Percentiles rank a stretch among this genome's conserved stretches.
These are phyloP conservation scores for Cylindroiulus punctatus DNA, from an alignment of 2,888 invertebrate species.

Conservation along the genomic window DNA sequence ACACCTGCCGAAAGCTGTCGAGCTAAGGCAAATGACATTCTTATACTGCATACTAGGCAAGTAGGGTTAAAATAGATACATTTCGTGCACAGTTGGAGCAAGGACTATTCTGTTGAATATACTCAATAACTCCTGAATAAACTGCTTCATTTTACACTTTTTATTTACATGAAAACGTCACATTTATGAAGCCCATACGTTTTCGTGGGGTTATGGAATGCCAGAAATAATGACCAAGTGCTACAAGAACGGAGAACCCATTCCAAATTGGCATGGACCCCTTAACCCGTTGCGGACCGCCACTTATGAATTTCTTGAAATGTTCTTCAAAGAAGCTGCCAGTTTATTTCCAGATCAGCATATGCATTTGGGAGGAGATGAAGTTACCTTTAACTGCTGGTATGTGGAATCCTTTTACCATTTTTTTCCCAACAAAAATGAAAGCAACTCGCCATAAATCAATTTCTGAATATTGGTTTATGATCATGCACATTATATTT, in stretches of 20 bases:
- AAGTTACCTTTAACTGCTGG: slow-evolving; percentile 86
- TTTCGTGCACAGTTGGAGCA: too few relatives aligned
- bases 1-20: too few relatives aligned
- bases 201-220: slow-evolving; percentile 84
- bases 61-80: too few relatives aligned
- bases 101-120: too few relatives aligned
- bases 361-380: slow-evolving; percentile 93
- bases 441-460: background rate
- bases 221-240: slow-evolving; percentile 81
- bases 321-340: slow-evolving; percentile 76
- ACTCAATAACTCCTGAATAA: too few relatives aligned
- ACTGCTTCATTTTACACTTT: background rate
- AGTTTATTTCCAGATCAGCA: slow-evolving; percentile 80
- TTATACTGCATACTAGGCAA: too few relatives aligned
- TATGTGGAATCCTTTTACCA: slow-evolving; percentile 63
- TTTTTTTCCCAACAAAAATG: background rate
- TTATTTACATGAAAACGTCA: slow-evolving; percentile 56
- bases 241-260: slow-evolving; percentile 68
- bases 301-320: slow-evolving; percentile 75
- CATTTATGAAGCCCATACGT: slow-evolving; percentile 76
- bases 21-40: too few relatives aligned
- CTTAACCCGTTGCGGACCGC: slow-evolving; percentile 77
- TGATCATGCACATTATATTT: too few relatives aligned
- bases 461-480: too few relatives aligned
- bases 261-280: slow-evolving; percentile 75